Conservation (phyloP, 35 echinoderm and acorn worm species). For the Hemicentrotus pulcherrimus region DNA sequence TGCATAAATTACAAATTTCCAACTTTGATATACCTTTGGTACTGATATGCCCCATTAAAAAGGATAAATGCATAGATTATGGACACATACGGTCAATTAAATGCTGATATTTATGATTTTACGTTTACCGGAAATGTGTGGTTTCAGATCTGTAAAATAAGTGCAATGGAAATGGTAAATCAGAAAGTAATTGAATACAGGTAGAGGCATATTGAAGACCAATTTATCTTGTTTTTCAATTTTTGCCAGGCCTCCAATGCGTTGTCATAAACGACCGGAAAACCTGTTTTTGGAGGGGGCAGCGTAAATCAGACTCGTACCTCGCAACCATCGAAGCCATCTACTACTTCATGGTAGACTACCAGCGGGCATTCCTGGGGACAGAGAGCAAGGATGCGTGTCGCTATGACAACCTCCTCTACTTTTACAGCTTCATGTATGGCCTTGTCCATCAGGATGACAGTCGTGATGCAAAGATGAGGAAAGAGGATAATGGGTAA, state of each 20-base stretch:
- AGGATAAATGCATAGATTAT: too few species aligned
- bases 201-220: background rate
- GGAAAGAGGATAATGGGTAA: constrained; percentile 2
- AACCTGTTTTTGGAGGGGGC: constrained; percentile 86
- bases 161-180: background rate
- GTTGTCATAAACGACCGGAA: constrained; percentile 65
- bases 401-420: constrained; percentile 87
- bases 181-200: background rate
- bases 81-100: background rate
- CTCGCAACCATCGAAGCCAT: constrained; percentile 96
- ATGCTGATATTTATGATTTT: background rate
- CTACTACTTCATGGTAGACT: constrained; percentile 88
- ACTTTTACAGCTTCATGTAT: constrained; percentile 89
- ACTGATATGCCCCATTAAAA: too few species aligned
- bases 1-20: too few species aligned
- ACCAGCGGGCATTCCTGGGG: constrained; percentile 54
- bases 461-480: background rate
- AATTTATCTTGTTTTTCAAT: background rate
- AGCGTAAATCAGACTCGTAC: constrained; percentile 83
- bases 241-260: constrained; percentile 69
- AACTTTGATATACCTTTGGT: too few species aligned
- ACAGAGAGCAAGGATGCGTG: constrained; percentile 40
- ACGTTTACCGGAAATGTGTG: background rate
- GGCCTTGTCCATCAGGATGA: constrained; percentile 65
- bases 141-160: background rate